Base-by-base conservation (phyloP, 2,113 vertebrate species). In the Hassar affinis region DNA sequence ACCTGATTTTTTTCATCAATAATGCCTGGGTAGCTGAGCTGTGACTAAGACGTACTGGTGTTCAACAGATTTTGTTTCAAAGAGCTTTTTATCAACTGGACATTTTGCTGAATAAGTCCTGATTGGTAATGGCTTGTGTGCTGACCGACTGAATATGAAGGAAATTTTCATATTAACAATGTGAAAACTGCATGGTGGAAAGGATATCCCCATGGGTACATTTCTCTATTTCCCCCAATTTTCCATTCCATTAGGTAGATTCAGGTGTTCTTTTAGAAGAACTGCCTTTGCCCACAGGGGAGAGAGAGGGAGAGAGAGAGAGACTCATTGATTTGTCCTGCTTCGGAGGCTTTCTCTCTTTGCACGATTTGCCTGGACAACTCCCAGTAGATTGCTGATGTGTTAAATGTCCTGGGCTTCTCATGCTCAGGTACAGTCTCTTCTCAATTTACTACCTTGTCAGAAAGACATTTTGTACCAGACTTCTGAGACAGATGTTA, bases 171-270 rank as follows among this genome's bases (percentile, higher is more conserved):
- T 87, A 76, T 85, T 87, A 85, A 87, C 87, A 78, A 86, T 71
- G 78, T 84, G 74, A 81, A 84, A 85, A 84, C 82, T 79, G 42
- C 74, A 81, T 57, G 42, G 69, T 79, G 80, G 68, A 77, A 85
- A 83, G 83, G 84, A 83, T 45, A 78, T 64, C 81, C 83, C 83
- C 71, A 42, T 59, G 59, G 82, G 88, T 78, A 42, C 62, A 78
- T 69, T 82, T 87, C 78, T 86, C 84, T 85, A 84, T 84, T 87
- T 84, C 77, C 86, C 88, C 85, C 83, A 87, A 90, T 90, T 89
- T 90, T 90, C 89, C 86, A 86, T 89, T 88, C 86, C 88, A 90
- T 89, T 90, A 90, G 83, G 85, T 88, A 87, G 86, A 89, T 89
- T 89, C 88, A 87, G 84, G 88, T 89, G 87, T 86, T 90, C 87